Conservation (phyloP, 2,888 invertebrate genomes). For the Erebia aethiops region DNA sequence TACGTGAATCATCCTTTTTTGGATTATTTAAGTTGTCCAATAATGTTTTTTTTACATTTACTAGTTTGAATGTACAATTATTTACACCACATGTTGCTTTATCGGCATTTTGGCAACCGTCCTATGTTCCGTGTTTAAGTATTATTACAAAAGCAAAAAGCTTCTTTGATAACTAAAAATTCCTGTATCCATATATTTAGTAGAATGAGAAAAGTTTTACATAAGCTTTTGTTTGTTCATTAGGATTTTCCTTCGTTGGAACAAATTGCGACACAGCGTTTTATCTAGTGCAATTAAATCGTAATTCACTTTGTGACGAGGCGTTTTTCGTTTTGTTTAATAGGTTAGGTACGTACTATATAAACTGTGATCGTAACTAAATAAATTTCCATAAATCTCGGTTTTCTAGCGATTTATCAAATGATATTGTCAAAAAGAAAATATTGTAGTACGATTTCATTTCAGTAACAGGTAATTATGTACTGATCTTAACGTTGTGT, state of each 20-base stretch:
- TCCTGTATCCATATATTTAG: not conserved
- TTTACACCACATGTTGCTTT: conserved; percentile 17
- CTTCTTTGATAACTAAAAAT: not conserved
- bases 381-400: no score
- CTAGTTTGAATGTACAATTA: conserved; percentile 14
- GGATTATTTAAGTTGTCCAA: conserved; percentile 2
- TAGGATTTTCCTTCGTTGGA: not conserved
- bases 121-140: not conserved
- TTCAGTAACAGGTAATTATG: no score
- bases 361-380: not conserved
- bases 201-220: not conserved
- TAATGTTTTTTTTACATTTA: conserved; percentile 15
- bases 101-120: conserved; percentile 11
- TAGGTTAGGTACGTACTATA: not conserved
- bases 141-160: conserved; percentile 1
- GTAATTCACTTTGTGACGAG: not conserved
- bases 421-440: no score
- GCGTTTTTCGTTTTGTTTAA: not conserved
- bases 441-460: no score
- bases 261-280: not conserved
- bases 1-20: conserved; percentile 6
- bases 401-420: no score
- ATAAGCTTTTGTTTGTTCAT: not conserved
- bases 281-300: not conserved
- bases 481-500: no score